Evolutionary conservation across 2,888 invertebrate species (phyloP).

Genomic region (Penaeus monodon): DNA sequence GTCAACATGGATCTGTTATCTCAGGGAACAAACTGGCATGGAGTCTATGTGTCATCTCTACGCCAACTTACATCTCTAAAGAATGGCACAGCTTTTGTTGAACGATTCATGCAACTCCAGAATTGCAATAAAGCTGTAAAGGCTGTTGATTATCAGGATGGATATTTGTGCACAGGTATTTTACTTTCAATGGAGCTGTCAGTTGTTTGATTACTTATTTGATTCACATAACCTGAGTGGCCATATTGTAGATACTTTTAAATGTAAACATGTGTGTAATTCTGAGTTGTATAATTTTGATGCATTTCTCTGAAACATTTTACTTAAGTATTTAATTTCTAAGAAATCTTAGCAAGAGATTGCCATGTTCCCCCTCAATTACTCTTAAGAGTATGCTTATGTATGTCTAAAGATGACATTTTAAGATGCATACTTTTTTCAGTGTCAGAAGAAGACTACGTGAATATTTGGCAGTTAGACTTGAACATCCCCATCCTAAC

Average conservation of each 20-base stretch:
- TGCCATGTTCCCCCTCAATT: too few relatives aligned
- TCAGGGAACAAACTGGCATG: slow-evolving; percentile 39
- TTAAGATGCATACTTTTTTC: slow-evolving; percentile 6
- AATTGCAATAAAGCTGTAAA: slow-evolving; percentile 57
- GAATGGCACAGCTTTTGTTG: slow-evolving; percentile 48
- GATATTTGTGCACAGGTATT: slow-evolving; percentile 58
- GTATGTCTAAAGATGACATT: too few relatives aligned
- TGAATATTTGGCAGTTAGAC: slow-evolving; percentile 59
- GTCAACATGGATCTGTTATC: slow-evolving; percentile 31
- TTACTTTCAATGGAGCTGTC: background rate
- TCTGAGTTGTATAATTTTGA: too few relatives aligned
- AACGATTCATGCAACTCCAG: slow-evolving; percentile 53
- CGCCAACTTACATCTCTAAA: slow-evolving; percentile 39
- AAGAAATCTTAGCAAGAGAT: too few relatives aligned
- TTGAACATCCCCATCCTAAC: slow-evolving; percentile 57
- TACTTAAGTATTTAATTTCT: too few relatives aligned
- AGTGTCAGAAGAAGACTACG: slow-evolving; percentile 60
- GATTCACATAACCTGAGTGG: background rate
- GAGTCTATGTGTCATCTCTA: slow-evolving; percentile 32
- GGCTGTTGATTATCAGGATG: slow-evolving; percentile 60
- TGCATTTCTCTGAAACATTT: too few relatives aligned
- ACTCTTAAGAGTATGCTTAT: too few relatives aligned
- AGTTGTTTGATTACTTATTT: background rate
- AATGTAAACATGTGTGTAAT: too few relatives aligned
- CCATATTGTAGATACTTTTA: too few relatives aligned